phyloP scores from a whole-genome alignment of 2,113 vertebrate species.

The Pelecanus crispus region DNA sequence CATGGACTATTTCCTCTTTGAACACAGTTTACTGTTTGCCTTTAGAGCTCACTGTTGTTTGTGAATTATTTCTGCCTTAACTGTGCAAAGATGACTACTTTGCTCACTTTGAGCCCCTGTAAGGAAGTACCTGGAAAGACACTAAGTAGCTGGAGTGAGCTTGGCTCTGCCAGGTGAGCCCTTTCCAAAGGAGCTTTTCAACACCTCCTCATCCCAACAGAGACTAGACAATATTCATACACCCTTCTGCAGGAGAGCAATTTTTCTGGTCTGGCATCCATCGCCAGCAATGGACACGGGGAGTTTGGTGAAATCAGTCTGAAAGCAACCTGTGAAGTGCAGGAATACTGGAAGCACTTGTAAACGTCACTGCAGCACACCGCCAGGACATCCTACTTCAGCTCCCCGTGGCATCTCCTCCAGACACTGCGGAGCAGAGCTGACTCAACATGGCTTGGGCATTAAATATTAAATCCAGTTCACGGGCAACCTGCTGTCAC shows the following conservation, averaged over 20 bases:
- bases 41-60: background rate
- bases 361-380: background rate
- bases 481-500: accelerated
- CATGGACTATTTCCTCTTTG: background rate
- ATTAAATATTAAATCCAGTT: accelerated
- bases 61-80: background rate
- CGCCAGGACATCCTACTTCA: background rate
- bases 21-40: background rate
- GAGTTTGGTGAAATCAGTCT: background rate
- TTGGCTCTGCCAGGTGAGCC: background rate
- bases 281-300: background rate
- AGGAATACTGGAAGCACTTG: conserved; percentile 22
- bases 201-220: background rate
- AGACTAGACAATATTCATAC: background rate
- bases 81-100: background rate
- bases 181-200: background rate
- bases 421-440: background rate
- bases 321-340: background rate
- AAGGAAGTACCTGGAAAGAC: background rate
- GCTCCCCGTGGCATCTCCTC: background rate
- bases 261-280: background rate
- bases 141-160: accelerated
- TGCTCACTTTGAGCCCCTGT: background rate
- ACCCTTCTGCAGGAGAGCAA: background rate
- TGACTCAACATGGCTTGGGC: background rate